Evolutionary conservation across 1,140 invertebrate genomes (phyloP), one percentile per base, ranked within the genome.

Genomic region (Aphelinus certus): DNA sequence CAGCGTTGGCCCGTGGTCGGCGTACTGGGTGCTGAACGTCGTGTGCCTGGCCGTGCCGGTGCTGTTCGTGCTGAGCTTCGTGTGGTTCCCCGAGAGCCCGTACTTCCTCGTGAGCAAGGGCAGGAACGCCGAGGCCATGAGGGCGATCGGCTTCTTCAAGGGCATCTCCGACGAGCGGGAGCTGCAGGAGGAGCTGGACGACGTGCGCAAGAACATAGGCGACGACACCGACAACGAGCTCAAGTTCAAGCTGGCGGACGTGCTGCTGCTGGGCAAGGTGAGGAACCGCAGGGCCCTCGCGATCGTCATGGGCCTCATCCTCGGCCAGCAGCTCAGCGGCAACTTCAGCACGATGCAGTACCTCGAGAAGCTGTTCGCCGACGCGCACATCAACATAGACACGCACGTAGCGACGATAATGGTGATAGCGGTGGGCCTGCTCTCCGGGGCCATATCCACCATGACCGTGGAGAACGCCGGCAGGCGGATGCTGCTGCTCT

Each of bases 321-420:
- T 92, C 1, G 92, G 94, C 3, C 95, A 96, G 81, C 93, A 95
- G 80, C 88, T 95, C 46, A 94, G 92, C 69, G 93, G 94, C 0
- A 94, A 93, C 64, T 94, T 94, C 72, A 93, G 92, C 2, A 91
- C 95, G 7, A 94, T 94, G 84, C 92, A 94, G 49, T 95, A 95
- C 78, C 88, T 94, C 0, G 91, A 93, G 57, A 89, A 90, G 26
- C 92, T 96, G 74, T 94, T 96, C 79, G 88, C 90, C 6, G 83
- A 88, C 62, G 88, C 91, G 2, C 90, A 91, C 51, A 89, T 89
- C 3, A 86, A 86, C 0, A 83, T 92, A 3, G 85, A 89, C 7
- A 78, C 88, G 2, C 84, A 90, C 70, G 81, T 88, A 53, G 89
- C 90, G 3, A 91, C 93, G 4, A 93, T 95, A 55, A 84, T 95